Percentiles rank a stretch among this genome's conserved stretches.
phyloP scores from a whole-genome alignment of 1,140 invertebrate genomes.

The Atta colombica region DNA sequence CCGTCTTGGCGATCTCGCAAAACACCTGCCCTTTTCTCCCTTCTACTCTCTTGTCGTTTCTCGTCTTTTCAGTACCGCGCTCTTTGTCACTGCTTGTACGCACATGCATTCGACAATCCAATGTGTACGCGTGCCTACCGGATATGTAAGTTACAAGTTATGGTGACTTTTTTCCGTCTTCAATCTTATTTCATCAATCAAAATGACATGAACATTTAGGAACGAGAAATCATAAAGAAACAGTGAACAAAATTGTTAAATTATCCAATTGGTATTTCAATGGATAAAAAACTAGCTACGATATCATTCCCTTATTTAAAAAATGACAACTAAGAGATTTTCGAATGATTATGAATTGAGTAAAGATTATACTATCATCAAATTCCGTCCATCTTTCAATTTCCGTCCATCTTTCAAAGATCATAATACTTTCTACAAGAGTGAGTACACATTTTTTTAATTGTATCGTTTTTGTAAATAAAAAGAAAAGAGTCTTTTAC shows the following conservation, averaged over 20 bases:
- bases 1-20: constrained; percentile 69
- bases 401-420: too few relatives aligned
- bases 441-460: too few relatives aligned
- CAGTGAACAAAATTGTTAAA: not conserved
- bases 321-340: too few relatives aligned
- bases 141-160: not conserved
- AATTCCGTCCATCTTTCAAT: too few relatives aligned
- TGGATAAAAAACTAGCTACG: not conserved
- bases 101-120: constrained; percentile 18
- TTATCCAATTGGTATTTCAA: not conserved
- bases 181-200: not conserved
- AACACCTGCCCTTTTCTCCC: constrained; percentile 76
- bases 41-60: constrained; percentile 35
- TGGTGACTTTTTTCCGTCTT: not conserved
- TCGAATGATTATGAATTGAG: too few relatives aligned
- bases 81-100: constrained; percentile 23
- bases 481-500: too few relatives aligned
- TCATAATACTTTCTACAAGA: too few relatives aligned
- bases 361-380: too few relatives aligned
- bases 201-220: not conserved
- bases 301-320: not conserved
- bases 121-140: constrained; percentile 44
- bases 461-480: too few relatives aligned
- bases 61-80: constrained; percentile 6
- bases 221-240: not conserved